phyloP scores from a whole-genome alignment of 1,140 invertebrate genomes.

The Aphaenogaster ashmeadi region DNA sequence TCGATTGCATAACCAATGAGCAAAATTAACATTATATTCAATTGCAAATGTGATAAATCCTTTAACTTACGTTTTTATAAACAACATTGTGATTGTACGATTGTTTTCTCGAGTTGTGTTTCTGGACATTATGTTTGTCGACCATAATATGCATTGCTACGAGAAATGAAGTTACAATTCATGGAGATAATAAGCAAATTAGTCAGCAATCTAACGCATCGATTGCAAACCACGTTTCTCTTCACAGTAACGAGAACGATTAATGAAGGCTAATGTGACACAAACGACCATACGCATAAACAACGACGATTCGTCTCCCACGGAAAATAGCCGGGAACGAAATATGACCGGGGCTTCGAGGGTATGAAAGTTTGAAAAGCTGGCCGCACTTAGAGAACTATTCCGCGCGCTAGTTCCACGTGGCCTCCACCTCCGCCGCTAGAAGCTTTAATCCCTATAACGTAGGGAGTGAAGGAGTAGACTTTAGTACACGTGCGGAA shows the following conservation, averaged over 20 bases:
- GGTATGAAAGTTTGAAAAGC: slow-evolving; percentile 62
- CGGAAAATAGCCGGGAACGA: slow-evolving; percentile 33
- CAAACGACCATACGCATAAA: neutral
- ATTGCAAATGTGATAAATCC: neutral
- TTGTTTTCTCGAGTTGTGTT: neutral
- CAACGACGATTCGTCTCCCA: slow-evolving; percentile 10
- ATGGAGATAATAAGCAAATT: neutral
- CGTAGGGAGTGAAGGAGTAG: slow-evolving; percentile 24
- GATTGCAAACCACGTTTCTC: slow-evolving; percentile 5
- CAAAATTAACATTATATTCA: neutral
- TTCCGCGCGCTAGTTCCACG: slow-evolving; percentile 47
- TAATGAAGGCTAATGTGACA: slow-evolving; percentile 37
- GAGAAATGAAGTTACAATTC: slow-evolving; percentile 14
- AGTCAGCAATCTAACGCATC: slow-evolving; percentile 15
- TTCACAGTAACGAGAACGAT: slow-evolving; percentile 14
- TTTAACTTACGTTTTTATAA: neutral
- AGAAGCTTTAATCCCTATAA: slow-evolving; percentile 58
- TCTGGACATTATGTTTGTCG: neutral
- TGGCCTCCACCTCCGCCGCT: slow-evolving; percentile 38
- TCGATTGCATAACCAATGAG: neutral
- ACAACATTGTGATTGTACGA: neutral
- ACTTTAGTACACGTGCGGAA: slow-evolving; percentile 58
- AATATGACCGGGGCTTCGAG: slow-evolving; percentile 32
- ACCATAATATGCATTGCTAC: neutral
- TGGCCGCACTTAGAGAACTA: slow-evolving; percentile 61